phyloP scores from a whole-genome alignment of 2,797 vertebrate genomes.

The Lepilemur septentrionalis region DNA sequence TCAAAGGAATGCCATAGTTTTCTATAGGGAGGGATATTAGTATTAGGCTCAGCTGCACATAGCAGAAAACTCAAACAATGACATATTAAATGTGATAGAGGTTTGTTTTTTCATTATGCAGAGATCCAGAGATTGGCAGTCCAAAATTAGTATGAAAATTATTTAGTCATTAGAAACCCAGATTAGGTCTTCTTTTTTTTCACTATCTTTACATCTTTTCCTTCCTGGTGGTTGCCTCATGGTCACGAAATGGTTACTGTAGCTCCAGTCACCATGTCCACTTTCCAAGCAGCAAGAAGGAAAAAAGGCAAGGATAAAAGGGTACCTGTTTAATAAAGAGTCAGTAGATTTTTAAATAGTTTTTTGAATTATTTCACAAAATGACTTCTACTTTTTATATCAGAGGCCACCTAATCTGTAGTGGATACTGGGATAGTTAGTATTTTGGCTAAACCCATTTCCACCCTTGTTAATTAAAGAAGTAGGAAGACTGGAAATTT shows the following conservation, averaged over 20 bases:
- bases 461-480: not conserved
- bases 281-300: not conserved
- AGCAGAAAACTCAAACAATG: not conserved
- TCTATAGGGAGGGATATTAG: not conserved
- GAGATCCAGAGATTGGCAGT: not conserved
- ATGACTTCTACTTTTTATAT: not conserved
- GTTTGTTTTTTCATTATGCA: not conserved
- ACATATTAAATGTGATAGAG: not conserved
- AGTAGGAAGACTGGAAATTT: not conserved
- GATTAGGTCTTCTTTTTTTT: not conserved
- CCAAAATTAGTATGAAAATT: not conserved
- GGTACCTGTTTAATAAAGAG: not conserved
- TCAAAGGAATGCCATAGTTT: not conserved
- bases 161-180: not conserved
- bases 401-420: not conserved
- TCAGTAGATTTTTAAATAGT: not conserved
- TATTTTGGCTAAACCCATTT: not conserved
- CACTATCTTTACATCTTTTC: not conserved
- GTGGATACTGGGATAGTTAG: not conserved
- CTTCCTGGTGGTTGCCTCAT: not conserved
- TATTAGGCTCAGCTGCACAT: not conserved
- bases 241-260: not conserved
- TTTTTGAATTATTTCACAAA: not conserved
- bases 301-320: not conserved
- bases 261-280: not conserved